These are phyloP conservation scores for Rhabdornis inornatus DNA, from an alignment of 2,113 vertebrate species.

Conservation along the genomic window DNA sequence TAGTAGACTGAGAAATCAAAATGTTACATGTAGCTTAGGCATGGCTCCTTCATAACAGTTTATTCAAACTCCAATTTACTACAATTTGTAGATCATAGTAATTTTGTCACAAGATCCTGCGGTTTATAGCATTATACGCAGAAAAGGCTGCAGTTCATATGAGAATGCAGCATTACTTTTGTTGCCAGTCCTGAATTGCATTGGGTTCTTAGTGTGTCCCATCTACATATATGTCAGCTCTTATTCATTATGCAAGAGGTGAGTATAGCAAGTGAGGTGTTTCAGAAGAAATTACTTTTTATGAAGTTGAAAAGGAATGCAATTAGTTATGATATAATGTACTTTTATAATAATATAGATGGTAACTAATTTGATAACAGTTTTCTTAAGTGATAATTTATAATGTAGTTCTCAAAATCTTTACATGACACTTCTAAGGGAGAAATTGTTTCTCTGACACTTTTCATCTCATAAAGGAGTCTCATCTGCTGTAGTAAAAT, in stretches of 20 bases:
- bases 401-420: neutral
- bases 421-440: neutral
- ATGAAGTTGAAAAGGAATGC: neutral
- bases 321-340: neutral
- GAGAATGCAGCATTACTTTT: neutral
- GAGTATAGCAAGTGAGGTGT: neutral
- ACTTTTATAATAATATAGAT: neutral
- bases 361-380: neutral
- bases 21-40: neutral
- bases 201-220: neutral
- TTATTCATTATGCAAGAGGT: neutral
- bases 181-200: neutral
- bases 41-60: neutral
- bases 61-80: neutral
- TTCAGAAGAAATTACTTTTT: neutral
- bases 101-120: neutral
- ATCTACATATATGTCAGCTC: neutral
- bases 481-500: neutral
- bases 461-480: neutral
- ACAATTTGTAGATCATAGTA: neutral
- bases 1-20: neutral
- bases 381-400: neutral
- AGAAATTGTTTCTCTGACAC: neutral
- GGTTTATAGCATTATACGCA: neutral
- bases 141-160: neutral